Conservation (phyloP, 2,797 vertebrate genomes). For the Micrastur ruficollis region DNA sequence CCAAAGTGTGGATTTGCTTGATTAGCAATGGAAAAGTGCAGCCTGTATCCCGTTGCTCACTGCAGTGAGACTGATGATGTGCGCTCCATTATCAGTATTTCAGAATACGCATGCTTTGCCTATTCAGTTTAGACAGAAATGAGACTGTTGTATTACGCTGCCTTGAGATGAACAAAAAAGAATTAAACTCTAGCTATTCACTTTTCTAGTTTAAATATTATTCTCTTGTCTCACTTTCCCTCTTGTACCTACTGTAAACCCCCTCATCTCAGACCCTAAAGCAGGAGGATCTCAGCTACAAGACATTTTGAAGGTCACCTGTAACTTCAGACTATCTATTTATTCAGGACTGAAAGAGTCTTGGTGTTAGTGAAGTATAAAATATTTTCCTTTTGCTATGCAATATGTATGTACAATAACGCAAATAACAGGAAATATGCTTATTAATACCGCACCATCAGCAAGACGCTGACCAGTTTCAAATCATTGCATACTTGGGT, state of each 20-base stretch:
- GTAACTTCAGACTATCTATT: background rate
- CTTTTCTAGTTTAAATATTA: background rate
- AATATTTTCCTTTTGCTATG: conserved; percentile 6
- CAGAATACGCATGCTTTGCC: background rate
- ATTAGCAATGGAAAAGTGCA: background rate
- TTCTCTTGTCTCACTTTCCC: background rate
- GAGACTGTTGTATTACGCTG: background rate
- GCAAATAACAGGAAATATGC: conserved; percentile 21
- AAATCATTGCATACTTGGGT: background rate
- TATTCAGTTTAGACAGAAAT: background rate
- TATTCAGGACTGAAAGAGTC: background rate
- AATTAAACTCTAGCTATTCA: background rate
- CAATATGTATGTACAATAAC: background rate
- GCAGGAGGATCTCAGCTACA: background rate
- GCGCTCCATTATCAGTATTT: background rate
- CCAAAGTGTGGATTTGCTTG: background rate
- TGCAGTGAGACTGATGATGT: accelerated
- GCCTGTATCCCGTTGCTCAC: background rate
- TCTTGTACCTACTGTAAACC: background rate
- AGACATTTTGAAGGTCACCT: background rate
- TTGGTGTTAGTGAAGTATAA: conserved; percentile 9
- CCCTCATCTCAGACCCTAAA: background rate
- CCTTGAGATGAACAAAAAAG: background rate
- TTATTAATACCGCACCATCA: background rate
- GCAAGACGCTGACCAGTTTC: background rate